Evolutionary conservation across 2,113 vertebrate species (phyloP).

Genomic region (Synodontis membranacea): DNA sequence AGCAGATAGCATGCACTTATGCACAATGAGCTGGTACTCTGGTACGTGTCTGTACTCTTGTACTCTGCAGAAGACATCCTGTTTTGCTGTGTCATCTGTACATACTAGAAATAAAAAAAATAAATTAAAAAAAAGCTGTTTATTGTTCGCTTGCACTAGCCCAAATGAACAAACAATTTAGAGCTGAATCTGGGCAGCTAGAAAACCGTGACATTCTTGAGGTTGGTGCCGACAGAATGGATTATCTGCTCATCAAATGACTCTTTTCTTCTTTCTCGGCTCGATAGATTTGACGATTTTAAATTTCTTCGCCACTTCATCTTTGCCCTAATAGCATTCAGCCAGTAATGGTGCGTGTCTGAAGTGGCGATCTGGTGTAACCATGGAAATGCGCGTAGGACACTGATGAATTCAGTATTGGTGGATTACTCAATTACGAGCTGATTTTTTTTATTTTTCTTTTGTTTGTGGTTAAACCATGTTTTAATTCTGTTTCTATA

Average conservation of each 20-base stretch:
- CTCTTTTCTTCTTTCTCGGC: slow-evolving; percentile 15
- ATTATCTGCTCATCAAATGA: slow-evolving; percentile 16
- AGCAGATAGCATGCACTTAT: neutral
- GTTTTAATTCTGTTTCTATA: neutral
- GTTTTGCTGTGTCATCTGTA: neutral
- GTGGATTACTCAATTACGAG: neutral
- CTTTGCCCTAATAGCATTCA: slow-evolving; percentile 27
- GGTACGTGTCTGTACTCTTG: too few relatives aligned
- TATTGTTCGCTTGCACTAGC: neutral
- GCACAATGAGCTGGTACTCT: neutral
- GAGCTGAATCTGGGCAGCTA: neutral
- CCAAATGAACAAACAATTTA: neutral
- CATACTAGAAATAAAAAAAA: too few relatives aligned
- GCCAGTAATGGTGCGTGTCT: slow-evolving; percentile 37
- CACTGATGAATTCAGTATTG: slow-evolving; percentile 4
- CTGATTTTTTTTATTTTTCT: too few relatives aligned
- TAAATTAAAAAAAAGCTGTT: neutral
- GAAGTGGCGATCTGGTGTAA: neutral
- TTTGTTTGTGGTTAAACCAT: too few relatives aligned
- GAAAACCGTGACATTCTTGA: neutral
- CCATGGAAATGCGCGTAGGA: slow-evolving; percentile 18
- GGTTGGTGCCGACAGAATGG: neutral
- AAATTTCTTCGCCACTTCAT: slow-evolving; percentile 19
- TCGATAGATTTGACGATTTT: slow-evolving; percentile 9
- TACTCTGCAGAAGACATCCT: neutral